Conservation (phyloP, 2,888 invertebrate species). For the Eilema caniola region DNA sequence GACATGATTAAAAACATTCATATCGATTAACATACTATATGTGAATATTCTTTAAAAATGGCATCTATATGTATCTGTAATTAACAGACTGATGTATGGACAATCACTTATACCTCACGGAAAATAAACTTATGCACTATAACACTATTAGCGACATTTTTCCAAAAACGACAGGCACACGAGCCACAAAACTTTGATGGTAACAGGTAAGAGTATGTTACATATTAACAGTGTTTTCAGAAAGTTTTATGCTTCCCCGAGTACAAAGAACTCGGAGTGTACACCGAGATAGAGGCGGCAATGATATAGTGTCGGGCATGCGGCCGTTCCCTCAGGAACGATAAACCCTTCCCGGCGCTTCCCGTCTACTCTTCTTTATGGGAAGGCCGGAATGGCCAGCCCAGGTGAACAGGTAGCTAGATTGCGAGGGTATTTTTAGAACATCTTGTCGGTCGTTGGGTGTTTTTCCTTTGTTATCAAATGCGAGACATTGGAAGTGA, state of each 20-base stretch:
- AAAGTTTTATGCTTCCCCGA: constrained; percentile 70
- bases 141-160: not conserved
- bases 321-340: constrained; percentile 83
- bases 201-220: constrained; percentile 50
- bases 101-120: no score
- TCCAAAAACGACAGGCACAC: constrained; percentile 27
- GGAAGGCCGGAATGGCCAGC: constrained; percentile 84
- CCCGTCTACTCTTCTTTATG: constrained; percentile 86
- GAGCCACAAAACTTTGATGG: constrained; percentile 52
- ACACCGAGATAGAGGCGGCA: constrained; percentile 80
- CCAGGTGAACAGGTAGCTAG: constrained; percentile 85
- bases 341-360: constrained; percentile 85
- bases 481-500: constrained; percentile 77
- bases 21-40: no score
- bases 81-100: no score
- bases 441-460: constrained; percentile 83
- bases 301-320: constrained; percentile 85
- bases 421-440: constrained; percentile 86
- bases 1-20: no score
- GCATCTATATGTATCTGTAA: no score
- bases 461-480: constrained; percentile 86
- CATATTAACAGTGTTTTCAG: constrained; percentile 72
- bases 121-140: not conserved
- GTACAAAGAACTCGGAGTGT: constrained; percentile 76
- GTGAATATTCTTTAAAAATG: no score